Evolutionary conservation across 2,797 vertebrate species (phyloP).

Genomic region (Pristis pectinata): DNA sequence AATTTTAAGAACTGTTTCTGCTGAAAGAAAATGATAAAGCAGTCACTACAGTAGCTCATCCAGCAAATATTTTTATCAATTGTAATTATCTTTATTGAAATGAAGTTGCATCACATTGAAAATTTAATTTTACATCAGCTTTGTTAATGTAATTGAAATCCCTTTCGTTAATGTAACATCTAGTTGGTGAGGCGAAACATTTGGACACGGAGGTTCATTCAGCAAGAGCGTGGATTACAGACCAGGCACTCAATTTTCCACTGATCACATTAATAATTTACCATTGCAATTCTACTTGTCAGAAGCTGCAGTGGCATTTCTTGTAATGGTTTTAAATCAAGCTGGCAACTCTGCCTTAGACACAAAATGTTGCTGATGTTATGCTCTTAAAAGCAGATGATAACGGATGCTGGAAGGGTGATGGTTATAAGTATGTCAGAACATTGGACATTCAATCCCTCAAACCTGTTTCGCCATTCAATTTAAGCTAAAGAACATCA

Average conservation of each 20-base stretch:
- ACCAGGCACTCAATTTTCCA: neutral
- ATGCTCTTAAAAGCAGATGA: neutral
- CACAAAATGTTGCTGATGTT: neutral
- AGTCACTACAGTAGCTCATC: neutral
- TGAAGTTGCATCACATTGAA: neutral
- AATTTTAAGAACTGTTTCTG: neutral
- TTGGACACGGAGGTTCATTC: neutral
- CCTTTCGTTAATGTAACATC: neutral
- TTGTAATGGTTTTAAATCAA: neutral
- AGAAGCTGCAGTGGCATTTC: neutral
- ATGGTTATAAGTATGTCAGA: neutral
- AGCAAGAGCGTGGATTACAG: neutral
- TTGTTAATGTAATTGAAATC: neutral
- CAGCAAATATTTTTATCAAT: neutral
- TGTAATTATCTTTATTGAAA: slow-evolving; percentile 3
- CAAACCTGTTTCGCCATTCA: neutral
- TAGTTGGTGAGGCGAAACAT: neutral
- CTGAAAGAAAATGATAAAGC: neutral
- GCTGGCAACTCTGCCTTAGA: neutral
- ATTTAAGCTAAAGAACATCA: neutral
- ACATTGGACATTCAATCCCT: neutral
- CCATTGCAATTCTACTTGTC: neutral
- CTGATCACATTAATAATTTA: neutral
- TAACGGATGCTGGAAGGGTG: neutral
- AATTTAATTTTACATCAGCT: neutral